phyloP scores from a whole-genome alignment of 2,888 invertebrate genomes.

The Anoncus sp. region DNA sequence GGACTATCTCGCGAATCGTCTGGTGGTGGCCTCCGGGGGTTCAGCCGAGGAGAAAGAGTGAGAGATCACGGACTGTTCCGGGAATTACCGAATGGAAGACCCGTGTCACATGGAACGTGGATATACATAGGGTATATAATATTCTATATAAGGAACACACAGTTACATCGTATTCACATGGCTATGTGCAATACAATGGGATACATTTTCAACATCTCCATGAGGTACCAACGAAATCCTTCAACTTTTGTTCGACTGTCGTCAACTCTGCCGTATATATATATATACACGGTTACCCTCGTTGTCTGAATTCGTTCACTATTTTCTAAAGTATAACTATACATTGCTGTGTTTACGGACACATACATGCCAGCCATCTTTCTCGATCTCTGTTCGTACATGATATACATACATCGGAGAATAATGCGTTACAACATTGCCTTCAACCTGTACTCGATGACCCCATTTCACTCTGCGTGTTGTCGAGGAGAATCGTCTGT shows the following conservation, averaged over 20 bases:
- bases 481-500: conserved; percentile 14
- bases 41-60: neutral
- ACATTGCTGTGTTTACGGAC: conserved; percentile 28
- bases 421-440: neutral
- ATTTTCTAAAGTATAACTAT: neutral
- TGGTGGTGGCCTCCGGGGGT: neutral
- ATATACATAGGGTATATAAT: neutral
- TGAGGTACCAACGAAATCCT: conserved; percentile 11
- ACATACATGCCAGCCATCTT: conserved; percentile 1
- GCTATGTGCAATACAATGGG: too few species aligned
- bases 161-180: neutral
- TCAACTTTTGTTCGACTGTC: conserved; percentile 26
- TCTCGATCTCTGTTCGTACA: conserved; percentile 5
- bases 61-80: conserved; percentile 19
- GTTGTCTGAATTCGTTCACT: neutral
- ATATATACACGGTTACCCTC: neutral
- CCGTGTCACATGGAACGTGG: conserved; percentile 2
- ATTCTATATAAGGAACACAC: neutral
- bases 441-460: conserved; percentile 11
- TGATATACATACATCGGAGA: too few species aligned
- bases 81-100: conserved; percentile 40
- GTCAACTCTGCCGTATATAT: too few species aligned
- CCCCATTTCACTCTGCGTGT: conserved; percentile 33
- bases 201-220: too few species aligned
- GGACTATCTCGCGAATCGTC: conserved; percentile 35